Conservation (phyloP, 2,888 invertebrate genomes). For the Phengaris arion region DNA sequence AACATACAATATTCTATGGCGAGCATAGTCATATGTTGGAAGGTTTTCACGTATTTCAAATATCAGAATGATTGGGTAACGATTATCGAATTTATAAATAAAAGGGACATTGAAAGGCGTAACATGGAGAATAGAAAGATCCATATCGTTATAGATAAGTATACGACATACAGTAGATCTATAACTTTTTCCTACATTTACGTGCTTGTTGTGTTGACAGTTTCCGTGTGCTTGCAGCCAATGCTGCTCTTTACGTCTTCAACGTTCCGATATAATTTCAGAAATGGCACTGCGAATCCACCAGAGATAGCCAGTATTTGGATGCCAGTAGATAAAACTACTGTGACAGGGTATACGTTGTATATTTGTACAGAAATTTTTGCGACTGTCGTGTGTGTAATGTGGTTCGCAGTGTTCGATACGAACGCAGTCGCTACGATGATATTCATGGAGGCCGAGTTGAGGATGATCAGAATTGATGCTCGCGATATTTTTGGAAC, state of each 20-base stretch:
- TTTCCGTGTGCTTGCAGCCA: slow-evolving; percentile 6
- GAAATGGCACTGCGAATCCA: background rate
- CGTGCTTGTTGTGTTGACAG: background rate
- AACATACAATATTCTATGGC: slow-evolving; percentile 8
- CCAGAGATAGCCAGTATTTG: slow-evolving; percentile 13
- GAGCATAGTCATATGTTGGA: background rate
- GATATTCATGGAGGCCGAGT: slow-evolving; percentile 11
- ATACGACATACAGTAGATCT: slow-evolving; percentile 7
- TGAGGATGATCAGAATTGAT: slow-evolving; percentile 8
- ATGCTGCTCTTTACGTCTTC: background rate
- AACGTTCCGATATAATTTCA: background rate
- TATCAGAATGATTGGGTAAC: slow-evolving; percentile 4
- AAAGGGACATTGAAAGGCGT: slow-evolving; percentile 18
- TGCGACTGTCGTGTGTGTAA: background rate
- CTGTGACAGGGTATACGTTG: background rate
- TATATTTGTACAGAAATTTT: background rate
- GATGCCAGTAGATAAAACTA: background rate
- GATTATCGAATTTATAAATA: background rate
- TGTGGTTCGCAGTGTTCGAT: slow-evolving; percentile 14
- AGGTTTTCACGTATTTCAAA: slow-evolving; percentile 1
- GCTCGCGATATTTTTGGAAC: slow-evolving; percentile 11
- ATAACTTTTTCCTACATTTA: background rate
- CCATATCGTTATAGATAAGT: background rate
- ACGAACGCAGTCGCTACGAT: slow-evolving; percentile 1
- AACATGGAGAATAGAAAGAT: background rate